Evolutionary conservation across 2,113 vertebrate species (phyloP).

Genomic region (Gymnarchus niloticus): DNA sequence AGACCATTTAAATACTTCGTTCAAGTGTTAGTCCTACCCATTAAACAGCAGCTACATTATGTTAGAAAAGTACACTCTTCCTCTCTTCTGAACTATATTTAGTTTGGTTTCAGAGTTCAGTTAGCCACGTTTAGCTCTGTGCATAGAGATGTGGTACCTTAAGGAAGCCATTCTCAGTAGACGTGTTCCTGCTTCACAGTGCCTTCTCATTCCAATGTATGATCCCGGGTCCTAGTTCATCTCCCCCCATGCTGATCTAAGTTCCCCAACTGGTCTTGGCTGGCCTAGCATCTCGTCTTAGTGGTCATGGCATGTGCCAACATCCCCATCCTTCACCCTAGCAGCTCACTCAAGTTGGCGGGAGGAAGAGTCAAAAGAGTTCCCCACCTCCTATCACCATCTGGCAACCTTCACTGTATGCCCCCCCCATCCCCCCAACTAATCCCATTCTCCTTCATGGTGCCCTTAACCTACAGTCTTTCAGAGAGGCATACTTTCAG

Average conservation of each 20-base stretch:
- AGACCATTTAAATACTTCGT: not conserved
- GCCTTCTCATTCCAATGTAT: not conserved
- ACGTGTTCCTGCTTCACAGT: not conserved
- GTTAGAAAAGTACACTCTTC: not conserved
- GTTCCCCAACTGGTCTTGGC: slow-evolving; percentile 14
- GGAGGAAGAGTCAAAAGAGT: slow-evolving; percentile 31
- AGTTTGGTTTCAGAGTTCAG: not conserved
- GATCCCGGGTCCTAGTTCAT: not conserved
- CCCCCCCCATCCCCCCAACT: not conserved
- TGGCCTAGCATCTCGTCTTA: slow-evolving; percentile 16
- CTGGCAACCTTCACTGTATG: slow-evolving; percentile 29
- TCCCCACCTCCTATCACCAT: slow-evolving; percentile 35
- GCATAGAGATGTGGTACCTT: too few species aligned
- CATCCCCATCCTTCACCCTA: slow-evolving; percentile 23
- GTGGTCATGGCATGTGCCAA: slow-evolving; percentile 22
- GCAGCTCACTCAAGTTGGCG: slow-evolving; percentile 36
- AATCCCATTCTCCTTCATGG: not conserved
- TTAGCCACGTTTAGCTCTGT: not conserved
- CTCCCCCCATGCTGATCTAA: not conserved
- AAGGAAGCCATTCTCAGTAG: not conserved
- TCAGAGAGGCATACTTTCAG: not conserved
- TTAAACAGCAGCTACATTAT: not conserved
- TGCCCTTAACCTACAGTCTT: not conserved
- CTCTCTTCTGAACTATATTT: not conserved
- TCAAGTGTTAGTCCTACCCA: not conserved